Evolutionary conservation across 2,888 invertebrate species (phyloP), one percentile per base, ranked within the genome.

Genomic region (Eupelmus urozonus): DNA sequence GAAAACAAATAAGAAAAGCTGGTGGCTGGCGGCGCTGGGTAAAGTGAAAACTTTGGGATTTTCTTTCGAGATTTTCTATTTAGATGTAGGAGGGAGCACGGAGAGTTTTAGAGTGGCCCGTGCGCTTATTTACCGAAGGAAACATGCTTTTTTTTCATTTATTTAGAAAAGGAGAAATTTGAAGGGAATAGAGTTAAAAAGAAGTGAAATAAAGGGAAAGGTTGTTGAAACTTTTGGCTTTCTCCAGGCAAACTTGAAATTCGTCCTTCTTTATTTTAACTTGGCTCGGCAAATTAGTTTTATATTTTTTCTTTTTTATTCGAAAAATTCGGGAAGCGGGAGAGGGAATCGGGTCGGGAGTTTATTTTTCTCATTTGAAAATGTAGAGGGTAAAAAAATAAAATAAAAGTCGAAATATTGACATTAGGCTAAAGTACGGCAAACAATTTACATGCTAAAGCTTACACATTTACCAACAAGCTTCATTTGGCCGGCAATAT

Each of bases 1-100:
- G 27, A 75, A 76, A 79, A 72, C 75, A 76, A 71, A 71, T 42
- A 55, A 29, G 57, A 57, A 79, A 73, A 45, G 55, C 55, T 55
- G n/a, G n/a, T 57, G 13, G 49, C 34, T 3, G 5, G 34, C 34
- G 34, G 5, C 9, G 5, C 5, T n/a, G 67, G 57, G 73, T 73
- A 73, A 67, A 66, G 66, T 59, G 79, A 70, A 66, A 62, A 76
- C 76, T 49, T 77, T 65, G 59, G 65, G 72, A 67, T 75, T 77
- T 79, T 49, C 67, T 60, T 29, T 70, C 51, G 72, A 79, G 71
- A 72, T 72, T 72, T 73, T 63, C 75, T 63, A 72, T 71, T 75
- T 79, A 79, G 74, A 78, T 65, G 51, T 67, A n/a, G 67, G 45
- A 51, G n/a, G n/a, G 59, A 72, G 65, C 59, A 20, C 29, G 16